Base-by-base conservation (phyloP, 2,888 invertebrate species). In the Philereme vetulata region DNA sequence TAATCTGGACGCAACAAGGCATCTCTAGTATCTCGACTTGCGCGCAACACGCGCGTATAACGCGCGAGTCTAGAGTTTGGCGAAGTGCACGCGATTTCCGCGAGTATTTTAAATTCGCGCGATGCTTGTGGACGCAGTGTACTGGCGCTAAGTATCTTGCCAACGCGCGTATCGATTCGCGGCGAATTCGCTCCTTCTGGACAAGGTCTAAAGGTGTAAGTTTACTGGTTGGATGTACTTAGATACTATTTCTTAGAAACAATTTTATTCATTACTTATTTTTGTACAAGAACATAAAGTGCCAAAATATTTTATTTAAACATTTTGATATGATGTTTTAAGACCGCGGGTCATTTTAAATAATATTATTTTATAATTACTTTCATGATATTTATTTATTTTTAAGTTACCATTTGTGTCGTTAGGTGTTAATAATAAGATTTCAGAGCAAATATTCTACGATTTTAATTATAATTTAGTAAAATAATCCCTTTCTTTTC, bases 321-420 rank as follows among this genome's bases (percentile, higher is more conserved):
- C 10, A 51, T 56, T 59, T 58, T 59, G 47, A 57, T 56, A 55
- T 56, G 48, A 60, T 62, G 35, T 4, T 10, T 55, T 55, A 48
- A 35, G 38, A 62, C 61, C 53, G 58, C 58, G 43, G 64, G 56
- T 61, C 53, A 55, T 61, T 56, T 53, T 45, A 43, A 55, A 56
- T 36, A 34, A 34, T 42, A 34, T 7, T 47, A 32, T 47, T 34
- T 34, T 34, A 34, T n/a, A 32, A 5, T 5, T 1, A 42, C 1
- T 5, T 42, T 5, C 10, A 10, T 42, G 1, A 10, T 4, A n/a
- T 4, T 42, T n/a, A 10, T 3, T 4, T 42, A 4, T 42, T 42
- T 10, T 8, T 40, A 35, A 40, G 42, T 42, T 42, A 42, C 42
- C 42, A 42, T 42, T 42, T 42, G 5, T 42, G 42, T 42, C 10